Percentiles rank a stretch among this genome's conserved stretches.
phyloP scores from a whole-genome alignment of 1,140 invertebrate genomes.

The Drosophila biarmipes region DNA sequence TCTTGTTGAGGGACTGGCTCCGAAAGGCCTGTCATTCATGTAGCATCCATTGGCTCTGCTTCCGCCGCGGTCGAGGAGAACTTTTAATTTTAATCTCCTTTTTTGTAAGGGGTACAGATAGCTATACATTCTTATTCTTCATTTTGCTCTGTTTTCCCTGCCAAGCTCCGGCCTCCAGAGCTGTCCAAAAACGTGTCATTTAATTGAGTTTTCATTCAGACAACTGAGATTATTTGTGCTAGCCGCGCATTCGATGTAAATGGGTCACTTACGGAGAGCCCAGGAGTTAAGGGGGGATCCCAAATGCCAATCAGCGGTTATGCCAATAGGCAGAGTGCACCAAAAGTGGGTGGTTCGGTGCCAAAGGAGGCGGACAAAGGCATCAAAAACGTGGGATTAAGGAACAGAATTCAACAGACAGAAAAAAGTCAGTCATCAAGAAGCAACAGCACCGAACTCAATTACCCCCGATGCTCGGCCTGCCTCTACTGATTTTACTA shows the following conservation, averaged over 20 bases:
- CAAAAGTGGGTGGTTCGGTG: not conserved
- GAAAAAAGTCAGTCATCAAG: slow-evolving; percentile 56
- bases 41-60: slow-evolving; percentile 4
- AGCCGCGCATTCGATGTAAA: slow-evolving; percentile 28
- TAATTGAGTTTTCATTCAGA: slow-evolving; percentile 44
- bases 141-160: not conserved
- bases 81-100: not conserved
- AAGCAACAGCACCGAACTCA: slow-evolving; percentile 77
- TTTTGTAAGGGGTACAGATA: not conserved
- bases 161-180: too few relatives aligned
- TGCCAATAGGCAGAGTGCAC: slow-evolving; percentile 3
- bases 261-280: slow-evolving; percentile 30
- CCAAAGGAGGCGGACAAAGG: not conserved
- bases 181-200: slow-evolving; percentile 29
- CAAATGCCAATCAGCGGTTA: slow-evolving; percentile 32
- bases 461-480: slow-evolving; percentile 57
- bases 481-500: slow-evolving; percentile 37
- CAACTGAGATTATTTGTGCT: slow-evolving; percentile 10
- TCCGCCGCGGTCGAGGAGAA: not conserved
- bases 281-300: not conserved
- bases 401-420: slow-evolving; percentile 5
- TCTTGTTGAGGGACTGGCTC: not conserved
- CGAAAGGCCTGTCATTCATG: slow-evolving; percentile 8
- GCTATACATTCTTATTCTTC: too few relatives aligned
- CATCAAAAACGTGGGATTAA: slow-evolving; percentile 10